Conservation (phyloP, 2,113 vertebrate species). For the Protobothrops mucrosquamatus region DNA sequence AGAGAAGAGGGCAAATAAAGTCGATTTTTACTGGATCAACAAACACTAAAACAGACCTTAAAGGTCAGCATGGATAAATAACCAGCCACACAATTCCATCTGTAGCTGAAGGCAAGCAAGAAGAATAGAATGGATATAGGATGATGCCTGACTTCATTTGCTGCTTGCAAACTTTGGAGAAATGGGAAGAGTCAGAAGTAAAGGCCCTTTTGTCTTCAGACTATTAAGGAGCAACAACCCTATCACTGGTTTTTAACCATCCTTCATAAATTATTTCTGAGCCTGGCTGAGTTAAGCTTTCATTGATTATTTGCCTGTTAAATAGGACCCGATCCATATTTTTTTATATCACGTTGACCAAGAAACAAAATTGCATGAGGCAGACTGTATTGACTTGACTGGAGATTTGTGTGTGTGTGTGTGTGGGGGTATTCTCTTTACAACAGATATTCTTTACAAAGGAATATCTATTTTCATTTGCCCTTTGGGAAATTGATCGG, state of each 20-base stretch:
- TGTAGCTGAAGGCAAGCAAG: constrained; percentile 40
- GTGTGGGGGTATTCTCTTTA: constrained; percentile 35
- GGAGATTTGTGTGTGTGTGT: constrained; percentile 33
- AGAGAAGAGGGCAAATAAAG: constrained; percentile 47
- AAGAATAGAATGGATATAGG: constrained; percentile 35
- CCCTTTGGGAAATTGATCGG: constrained; percentile 48
- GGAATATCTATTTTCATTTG: constrained; percentile 39
- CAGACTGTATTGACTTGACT: constrained; percentile 9
- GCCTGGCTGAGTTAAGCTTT: constrained; percentile 56
- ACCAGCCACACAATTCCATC: constrained; percentile 51
- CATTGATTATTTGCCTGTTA: constrained; percentile 67
- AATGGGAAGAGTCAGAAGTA: constrained; percentile 28
- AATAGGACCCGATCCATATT: constrained; percentile 58
- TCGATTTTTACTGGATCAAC: constrained; percentile 52
- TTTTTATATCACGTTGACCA: constrained; percentile 42
- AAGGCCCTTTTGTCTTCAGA: constrained; percentile 21
- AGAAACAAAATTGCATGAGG: constrained; percentile 55
- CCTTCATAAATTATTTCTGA: constrained; percentile 58
- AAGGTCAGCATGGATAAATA: constrained; percentile 63
- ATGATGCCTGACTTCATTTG: constrained; percentile 8
- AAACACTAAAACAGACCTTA: constrained; percentile 58
- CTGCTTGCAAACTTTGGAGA: constrained; percentile 32
- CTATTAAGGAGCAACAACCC: constrained; percentile 56
- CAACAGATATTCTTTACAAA: constrained; percentile 46
- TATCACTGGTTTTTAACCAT: constrained; percentile 49